phyloP scores from a whole-genome alignment of 2,797 vertebrate species.

The Gambusia yucatana region DNA sequence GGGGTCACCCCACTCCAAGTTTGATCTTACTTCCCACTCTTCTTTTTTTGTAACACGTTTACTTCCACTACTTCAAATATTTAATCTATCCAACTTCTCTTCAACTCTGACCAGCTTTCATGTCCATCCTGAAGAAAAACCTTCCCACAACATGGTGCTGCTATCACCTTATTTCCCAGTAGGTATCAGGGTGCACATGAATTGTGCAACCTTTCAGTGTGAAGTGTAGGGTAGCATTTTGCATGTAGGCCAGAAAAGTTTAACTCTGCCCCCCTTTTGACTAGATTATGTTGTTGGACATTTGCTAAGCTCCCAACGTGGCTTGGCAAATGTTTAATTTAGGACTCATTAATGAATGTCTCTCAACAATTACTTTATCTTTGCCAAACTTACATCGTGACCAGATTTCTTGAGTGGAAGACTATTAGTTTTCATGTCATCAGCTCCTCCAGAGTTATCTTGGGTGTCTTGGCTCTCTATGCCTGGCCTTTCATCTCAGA shows the following conservation, averaged over 20 bases:
- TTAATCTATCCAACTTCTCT: background rate
- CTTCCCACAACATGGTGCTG: background rate
- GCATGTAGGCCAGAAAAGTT: background rate
- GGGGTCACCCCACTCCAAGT: background rate
- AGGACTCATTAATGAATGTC: background rate
- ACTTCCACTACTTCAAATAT: background rate
- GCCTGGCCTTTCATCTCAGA: background rate
- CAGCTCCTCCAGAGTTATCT: background rate
- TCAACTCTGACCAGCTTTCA: background rate
- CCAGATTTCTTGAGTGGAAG: background rate
- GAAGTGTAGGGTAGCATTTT: background rate
- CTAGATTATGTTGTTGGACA: background rate
- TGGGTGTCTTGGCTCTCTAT: background rate
- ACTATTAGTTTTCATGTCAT: background rate
- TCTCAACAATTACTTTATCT: background rate
- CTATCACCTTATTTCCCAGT: background rate
- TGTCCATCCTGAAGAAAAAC: background rate
- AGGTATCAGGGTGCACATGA: background rate
- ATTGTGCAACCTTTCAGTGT: background rate
- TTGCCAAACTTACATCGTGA: background rate
- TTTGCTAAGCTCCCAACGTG: background rate
- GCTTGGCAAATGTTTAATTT: background rate
- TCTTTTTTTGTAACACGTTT: background rate
- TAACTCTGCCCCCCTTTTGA: background rate
- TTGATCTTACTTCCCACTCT: background rate